Conservation (phyloP, 2,888 invertebrate genomes). For the Spodoptera littoralis region DNA sequence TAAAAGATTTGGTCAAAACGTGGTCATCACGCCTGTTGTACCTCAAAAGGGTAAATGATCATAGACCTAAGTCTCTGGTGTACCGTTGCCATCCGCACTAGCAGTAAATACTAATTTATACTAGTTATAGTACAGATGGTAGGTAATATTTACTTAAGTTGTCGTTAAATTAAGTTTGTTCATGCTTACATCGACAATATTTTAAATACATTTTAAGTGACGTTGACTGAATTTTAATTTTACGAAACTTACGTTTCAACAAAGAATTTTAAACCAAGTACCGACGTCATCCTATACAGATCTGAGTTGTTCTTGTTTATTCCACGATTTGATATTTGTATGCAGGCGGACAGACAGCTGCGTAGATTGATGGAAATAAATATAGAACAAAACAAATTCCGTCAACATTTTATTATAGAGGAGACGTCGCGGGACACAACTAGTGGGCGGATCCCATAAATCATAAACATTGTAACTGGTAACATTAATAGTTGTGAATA, state of each 20-base stretch:
- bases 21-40: no score
- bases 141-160: no score
- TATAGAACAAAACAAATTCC: conserved; percentile 33
- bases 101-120: no score
- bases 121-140: no score
- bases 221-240: no score
- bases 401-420: conserved; percentile 39
- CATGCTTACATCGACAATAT: no score
- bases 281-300: conserved; percentile 3
- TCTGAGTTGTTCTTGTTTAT: conserved; percentile 16
- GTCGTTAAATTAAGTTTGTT: no score
- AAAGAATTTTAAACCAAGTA: neutral
- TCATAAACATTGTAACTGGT: conserved; percentile 12
- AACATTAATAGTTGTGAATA: conserved; percentile 9
- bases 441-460: conserved; percentile 44
- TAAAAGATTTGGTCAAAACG: no score
- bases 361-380: conserved; percentile 44
- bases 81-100: no score
- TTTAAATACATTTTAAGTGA: no score
- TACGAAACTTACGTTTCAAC: neutral
- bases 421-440: conserved; percentile 36
- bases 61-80: no score
- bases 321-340: conserved; percentile 7
- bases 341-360: conserved; percentile 11
- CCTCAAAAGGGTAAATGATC: no score